phyloP scores from a whole-genome alignment of 2,113 vertebrate species.

The Cacatua alba region DNA sequence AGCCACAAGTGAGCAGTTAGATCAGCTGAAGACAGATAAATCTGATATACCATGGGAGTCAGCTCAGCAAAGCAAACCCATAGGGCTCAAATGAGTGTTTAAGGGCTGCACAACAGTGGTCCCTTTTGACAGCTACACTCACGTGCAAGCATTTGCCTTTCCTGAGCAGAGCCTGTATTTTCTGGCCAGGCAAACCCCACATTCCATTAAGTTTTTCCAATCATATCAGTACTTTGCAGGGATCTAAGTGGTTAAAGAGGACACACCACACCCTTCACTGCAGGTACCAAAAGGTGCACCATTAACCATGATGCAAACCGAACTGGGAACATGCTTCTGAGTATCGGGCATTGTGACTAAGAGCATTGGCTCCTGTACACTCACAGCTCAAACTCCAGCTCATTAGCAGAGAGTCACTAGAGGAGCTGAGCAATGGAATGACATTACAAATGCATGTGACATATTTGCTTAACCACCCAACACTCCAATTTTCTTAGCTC shows the following conservation, averaged over 20 bases:
- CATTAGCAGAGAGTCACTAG: background rate
- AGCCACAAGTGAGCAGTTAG: background rate
- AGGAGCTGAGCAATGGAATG: background rate
- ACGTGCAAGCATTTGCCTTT: background rate
- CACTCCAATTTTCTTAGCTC: background rate
- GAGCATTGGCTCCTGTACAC: background rate
- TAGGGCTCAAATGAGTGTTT: background rate
- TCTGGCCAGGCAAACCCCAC: background rate
- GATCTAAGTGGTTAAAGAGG: background rate
- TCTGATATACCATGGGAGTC: background rate
- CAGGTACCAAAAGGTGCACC: background rate
- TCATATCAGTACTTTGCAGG: background rate
- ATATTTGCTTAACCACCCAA: background rate
- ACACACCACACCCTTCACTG: background rate
- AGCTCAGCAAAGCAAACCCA: background rate
- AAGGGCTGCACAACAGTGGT: background rate
- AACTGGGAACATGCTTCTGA: background rate
- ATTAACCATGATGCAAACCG: background rate
- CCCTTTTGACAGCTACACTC: background rate
- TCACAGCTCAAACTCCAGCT: background rate
- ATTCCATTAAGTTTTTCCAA: background rate
- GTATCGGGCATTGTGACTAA: conserved; percentile 18
- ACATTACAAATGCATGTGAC: background rate
- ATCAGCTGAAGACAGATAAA: background rate
- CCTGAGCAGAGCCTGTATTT: background rate